phyloP scores from a whole-genome alignment of 2,888 invertebrate genomes.

The Cabera pusaria region DNA sequence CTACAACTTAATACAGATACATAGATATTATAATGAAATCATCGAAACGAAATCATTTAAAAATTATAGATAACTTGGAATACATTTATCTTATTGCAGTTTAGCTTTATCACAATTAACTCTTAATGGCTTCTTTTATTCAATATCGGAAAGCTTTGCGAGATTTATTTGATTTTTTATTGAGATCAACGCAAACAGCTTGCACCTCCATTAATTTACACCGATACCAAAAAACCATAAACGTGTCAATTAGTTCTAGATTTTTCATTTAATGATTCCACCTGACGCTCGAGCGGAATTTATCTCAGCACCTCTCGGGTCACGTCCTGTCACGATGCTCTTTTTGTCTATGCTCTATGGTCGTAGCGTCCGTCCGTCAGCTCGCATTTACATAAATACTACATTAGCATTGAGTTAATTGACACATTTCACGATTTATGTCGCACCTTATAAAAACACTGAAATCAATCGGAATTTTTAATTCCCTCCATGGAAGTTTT shows the following conservation, averaged over 20 bases:
- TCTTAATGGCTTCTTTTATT: too few relatives aligned
- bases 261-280: conserved; percentile 13
- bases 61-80: too few relatives aligned
- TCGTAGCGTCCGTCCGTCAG: conserved; percentile 50
- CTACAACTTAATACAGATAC: too few relatives aligned
- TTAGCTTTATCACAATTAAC: too few relatives aligned
- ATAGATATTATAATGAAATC: too few relatives aligned
- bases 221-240: conserved; percentile 19
- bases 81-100: too few relatives aligned
- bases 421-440: conserved; percentile 80
- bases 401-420: conserved; percentile 79
- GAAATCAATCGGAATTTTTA: conserved; percentile 40
- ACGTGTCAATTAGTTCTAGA: conserved; percentile 23
- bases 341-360: conserved; percentile 59
- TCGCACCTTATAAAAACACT: conserved; percentile 51
- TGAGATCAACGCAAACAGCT: conserved; percentile 1
- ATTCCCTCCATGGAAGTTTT: conserved; percentile 30
- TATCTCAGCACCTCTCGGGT: conserved; percentile 45
- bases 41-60: too few relatives aligned
- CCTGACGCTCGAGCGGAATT: conserved; percentile 16
- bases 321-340: conserved; percentile 54
- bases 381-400: conserved; percentile 75
- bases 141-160: not conserved
- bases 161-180: conserved; percentile 1
- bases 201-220: conserved; percentile 13